These are phyloP conservation scores for Paramuricea clavata DNA, from an alignment of 92 coral and sea anemone genomes.

Conservation along the genomic window DNA sequence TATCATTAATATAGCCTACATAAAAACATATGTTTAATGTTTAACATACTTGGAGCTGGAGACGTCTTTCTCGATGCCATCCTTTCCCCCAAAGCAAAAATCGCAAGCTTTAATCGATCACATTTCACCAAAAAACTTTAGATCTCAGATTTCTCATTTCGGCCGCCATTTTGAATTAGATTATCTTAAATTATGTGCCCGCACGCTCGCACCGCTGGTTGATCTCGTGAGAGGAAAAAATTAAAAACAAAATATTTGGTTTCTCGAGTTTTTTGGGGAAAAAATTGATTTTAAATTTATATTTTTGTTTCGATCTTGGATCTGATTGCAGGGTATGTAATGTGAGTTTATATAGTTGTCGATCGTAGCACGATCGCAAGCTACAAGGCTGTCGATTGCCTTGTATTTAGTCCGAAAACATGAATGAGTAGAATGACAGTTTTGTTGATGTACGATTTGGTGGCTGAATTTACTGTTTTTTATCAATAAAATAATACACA, in stretches of 20 bases:
- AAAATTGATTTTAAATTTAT: background rate
- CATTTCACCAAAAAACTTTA: background rate
- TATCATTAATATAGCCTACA: background rate
- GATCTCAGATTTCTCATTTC: no score
- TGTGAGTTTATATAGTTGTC: background rate
- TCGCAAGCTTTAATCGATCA: background rate
- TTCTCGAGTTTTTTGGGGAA: background rate
- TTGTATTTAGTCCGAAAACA: background rate
- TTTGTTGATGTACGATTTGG: background rate
- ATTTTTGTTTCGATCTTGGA: background rate
- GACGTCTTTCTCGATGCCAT: background rate
- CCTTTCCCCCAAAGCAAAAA: background rate
- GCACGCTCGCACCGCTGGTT: slow-evolving; percentile 21
- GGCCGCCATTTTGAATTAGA: background rate
- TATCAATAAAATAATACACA: background rate
- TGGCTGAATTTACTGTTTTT: background rate
- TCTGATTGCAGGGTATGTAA: background rate
- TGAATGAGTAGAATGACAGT: background rate
- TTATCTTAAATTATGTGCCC: background rate
- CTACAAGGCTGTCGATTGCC: background rate
- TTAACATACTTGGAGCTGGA: background rate
- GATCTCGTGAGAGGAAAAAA: slow-evolving; percentile 33
- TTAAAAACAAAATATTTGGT: slow-evolving; percentile 2
- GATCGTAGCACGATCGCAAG: background rate
- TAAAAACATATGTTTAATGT: background rate